A percentile compares a stretch with the other conserved stretches of the same genome.
These are phyloP conservation scores for Stratiomys singularior DNA, from an alignment of 2,888 invertebrate species.

Conservation along the genomic window DNA sequence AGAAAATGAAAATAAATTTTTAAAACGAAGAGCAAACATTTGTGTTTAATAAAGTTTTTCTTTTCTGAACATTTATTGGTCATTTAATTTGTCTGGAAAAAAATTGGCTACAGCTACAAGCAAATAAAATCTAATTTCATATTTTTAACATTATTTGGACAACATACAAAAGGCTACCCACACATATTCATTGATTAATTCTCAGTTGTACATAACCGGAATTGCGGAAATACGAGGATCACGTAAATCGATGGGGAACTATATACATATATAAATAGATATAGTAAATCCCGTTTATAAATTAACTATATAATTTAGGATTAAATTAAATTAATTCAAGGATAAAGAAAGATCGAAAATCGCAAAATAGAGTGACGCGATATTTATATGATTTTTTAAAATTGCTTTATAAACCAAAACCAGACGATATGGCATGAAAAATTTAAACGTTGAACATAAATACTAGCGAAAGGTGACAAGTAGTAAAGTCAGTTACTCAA, in stretches of 20 bases:
- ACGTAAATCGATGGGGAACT: constrained; percentile 30
- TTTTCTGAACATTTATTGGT: too few species aligned
- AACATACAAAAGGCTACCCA: too few species aligned
- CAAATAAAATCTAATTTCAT: too few species aligned
- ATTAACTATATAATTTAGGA: constrained; percentile 24
- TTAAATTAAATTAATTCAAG: constrained; percentile 25
- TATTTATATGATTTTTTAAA: constrained; percentile 26
- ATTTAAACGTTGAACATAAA: not conserved
- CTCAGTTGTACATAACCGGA: not conserved
- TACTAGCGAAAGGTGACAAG: not conserved
- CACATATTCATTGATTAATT: not conserved
- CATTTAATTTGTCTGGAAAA: too few species aligned
- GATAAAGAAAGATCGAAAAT: not conserved
- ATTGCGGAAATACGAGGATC: not conserved
- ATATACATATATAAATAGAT: constrained; percentile 28
- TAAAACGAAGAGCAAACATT: too few species aligned
- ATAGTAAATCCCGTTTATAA: not conserved
- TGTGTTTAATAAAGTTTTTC: too few species aligned
- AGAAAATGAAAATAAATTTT: too few species aligned
- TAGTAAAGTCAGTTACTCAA: not conserved
- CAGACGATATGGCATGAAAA: constrained; percentile 2
- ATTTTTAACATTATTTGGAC: too few species aligned
- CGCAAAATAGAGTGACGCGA: not conserved
- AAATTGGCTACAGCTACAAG: too few species aligned
- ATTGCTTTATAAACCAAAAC: constrained; percentile 28